A percentile compares a stretch with the other conserved stretches of the same genome.
Conservation (phyloP, 2,888 invertebrate genomes). For the Acrobasis repandana region DNA sequence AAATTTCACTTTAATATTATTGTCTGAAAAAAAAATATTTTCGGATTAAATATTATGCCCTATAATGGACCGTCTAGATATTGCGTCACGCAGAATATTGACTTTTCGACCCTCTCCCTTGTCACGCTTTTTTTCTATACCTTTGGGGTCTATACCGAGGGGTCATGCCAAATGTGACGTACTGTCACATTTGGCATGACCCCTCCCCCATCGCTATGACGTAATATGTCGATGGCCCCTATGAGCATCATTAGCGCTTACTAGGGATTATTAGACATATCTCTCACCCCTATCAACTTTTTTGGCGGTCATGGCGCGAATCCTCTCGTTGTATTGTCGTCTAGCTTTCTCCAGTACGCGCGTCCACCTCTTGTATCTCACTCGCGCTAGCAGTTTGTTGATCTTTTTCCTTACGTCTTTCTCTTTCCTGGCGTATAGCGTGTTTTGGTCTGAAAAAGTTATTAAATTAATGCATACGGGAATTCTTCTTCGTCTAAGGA, state of each 20-base stretch:
- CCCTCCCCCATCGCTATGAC: too few relatives aligned
- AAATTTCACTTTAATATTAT: constrained; percentile 34
- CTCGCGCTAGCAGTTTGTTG: constrained; percentile 28
- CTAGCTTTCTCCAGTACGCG: constrained; percentile 44
- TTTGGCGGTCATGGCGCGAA: neutral
- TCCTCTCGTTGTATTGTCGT: constrained; percentile 37
- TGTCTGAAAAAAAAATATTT: constrained; percentile 27
- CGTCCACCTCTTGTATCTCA: constrained; percentile 34
- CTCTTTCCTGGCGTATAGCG: constrained; percentile 27
- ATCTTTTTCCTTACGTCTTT: constrained; percentile 23
- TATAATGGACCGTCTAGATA: constrained; percentile 33
- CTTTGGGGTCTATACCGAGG: too few relatives aligned
- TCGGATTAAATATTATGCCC: too few relatives aligned
- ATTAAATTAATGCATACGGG: too few relatives aligned
- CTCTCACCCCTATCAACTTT: constrained; percentile 31
- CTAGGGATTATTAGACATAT: too few relatives aligned
- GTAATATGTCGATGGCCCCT: too few relatives aligned
- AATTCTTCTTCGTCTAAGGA: too few relatives aligned
- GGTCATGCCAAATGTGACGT: too few relatives aligned
- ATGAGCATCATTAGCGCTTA: too few relatives aligned
- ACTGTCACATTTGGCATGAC: too few relatives aligned
- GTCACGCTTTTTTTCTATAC: too few relatives aligned
- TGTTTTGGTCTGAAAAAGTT: constrained; percentile 13
- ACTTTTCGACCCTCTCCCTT: too few relatives aligned
- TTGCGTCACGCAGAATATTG: constrained; percentile 22